Conservation (phyloP, 2,888 invertebrate genomes). For the Itoplectis maculator region DNA sequence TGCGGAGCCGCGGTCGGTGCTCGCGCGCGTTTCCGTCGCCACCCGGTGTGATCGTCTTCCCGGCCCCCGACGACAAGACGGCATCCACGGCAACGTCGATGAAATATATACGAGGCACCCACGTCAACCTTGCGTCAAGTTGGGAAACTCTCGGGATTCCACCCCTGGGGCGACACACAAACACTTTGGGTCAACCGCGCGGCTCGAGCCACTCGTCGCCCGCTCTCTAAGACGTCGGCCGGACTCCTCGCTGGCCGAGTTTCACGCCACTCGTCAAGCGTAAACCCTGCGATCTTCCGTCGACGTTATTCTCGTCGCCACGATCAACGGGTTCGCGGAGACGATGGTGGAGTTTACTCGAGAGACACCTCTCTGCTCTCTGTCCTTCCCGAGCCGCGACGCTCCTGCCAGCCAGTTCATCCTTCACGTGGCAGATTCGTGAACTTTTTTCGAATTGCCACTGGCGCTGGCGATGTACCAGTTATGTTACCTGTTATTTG, state of each 20-base stretch:
- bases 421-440: constrained; percentile 26
- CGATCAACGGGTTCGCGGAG: background rate
- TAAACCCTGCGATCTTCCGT: too few species aligned
- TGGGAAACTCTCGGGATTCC: background rate
- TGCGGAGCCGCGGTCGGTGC: background rate
- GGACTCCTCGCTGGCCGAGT: too few species aligned
- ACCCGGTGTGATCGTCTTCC: constrained; percentile 13
- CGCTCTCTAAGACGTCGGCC: background rate
- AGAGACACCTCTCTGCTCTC: constrained; percentile 10
- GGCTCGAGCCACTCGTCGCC: background rate
- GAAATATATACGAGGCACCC: background rate
- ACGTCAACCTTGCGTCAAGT: constrained; percentile 30
- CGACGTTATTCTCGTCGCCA: background rate
- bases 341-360: constrained; percentile 22
- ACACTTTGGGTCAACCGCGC: background rate
- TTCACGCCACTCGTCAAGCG: background rate
- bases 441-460: constrained; percentile 1
- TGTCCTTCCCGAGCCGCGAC: constrained; percentile 21
- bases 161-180: background rate
- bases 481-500: background rate
- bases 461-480: background rate
- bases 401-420: constrained; percentile 24
- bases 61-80: background rate
- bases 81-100: background rate
- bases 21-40: background rate